phyloP scores from a whole-genome alignment of 2,888 invertebrate species.

The Hemistola chrysoprasaria region DNA sequence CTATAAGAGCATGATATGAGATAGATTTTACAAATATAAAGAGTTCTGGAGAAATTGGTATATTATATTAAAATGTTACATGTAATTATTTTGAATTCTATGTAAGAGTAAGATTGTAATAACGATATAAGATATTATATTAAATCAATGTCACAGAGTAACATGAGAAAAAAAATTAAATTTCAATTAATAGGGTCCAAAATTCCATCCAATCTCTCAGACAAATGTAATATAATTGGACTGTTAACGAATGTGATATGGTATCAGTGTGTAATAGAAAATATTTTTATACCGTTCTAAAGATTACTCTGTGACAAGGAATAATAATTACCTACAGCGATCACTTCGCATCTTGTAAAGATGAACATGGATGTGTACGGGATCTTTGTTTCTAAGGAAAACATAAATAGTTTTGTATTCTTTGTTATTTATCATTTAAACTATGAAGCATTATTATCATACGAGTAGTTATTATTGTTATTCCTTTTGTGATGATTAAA shows the following conservation, averaged over 20 bases:
- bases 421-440: slow-evolving; percentile 32
- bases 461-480: slow-evolving; percentile 31
- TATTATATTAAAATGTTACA: slow-evolving; percentile 56
- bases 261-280: slow-evolving; percentile 56
- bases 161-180: slow-evolving; percentile 54
- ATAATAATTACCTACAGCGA: slow-evolving; percentile 26
- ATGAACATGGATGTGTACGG: slow-evolving; percentile 78
- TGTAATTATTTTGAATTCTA: slow-evolving; percentile 65
- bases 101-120: slow-evolving; percentile 56
- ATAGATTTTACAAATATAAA: slow-evolving; percentile 59
- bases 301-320: slow-evolving; percentile 68
- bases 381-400: slow-evolving; percentile 77
- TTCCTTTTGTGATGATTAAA: slow-evolving; percentile 36
- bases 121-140: slow-evolving; percentile 46
- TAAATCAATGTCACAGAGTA: slow-evolving; percentile 68
- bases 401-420: slow-evolving; percentile 69
- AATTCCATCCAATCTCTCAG: slow-evolving; percentile 74
- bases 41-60: slow-evolving; percentile 61
- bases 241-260: slow-evolving; percentile 67
- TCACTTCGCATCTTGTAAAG: slow-evolving; percentile 51
- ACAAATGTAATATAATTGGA: slow-evolving; percentile 66
- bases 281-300: slow-evolving; percentile 61
- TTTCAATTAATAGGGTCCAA: slow-evolving; percentile 76
- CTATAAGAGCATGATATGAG: slow-evolving; percentile 62
- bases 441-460: slow-evolving; percentile 20